These are phyloP conservation scores for Campylomormyrus numenius DNA, from an alignment of 2,113 vertebrate genomes.

Conservation along the genomic window DNA sequence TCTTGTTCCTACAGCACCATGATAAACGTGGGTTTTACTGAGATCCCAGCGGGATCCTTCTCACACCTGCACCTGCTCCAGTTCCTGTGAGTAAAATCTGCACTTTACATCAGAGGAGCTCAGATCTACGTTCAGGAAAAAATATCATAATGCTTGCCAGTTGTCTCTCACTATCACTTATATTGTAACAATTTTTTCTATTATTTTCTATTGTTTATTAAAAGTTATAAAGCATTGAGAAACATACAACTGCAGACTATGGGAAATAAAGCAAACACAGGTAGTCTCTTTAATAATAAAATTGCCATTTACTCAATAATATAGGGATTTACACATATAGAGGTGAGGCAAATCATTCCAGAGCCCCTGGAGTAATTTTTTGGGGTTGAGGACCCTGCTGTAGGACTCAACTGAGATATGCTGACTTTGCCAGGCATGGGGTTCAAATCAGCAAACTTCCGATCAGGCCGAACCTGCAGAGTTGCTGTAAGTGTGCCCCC, in stretches of 20 bases:
- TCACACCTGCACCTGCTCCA: slow-evolving; percentile 12
- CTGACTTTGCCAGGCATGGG: not conserved
- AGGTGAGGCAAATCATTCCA: not conserved
- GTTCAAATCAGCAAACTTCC: not conserved
- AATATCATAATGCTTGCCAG: not conserved
- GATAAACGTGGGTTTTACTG: slow-evolving; percentile 4
- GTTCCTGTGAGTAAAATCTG: slow-evolving; percentile 11
- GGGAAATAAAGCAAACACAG: not conserved
- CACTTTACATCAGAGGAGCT: not conserved
- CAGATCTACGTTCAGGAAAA: not conserved
- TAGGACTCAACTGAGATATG: not conserved
- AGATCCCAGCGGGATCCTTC: slow-evolving; percentile 5
- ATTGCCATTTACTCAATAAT: not conserved
- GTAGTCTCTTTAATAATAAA: not conserved
- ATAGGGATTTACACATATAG: not conserved
- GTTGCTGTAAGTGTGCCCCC: not conserved
- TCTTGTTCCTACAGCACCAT: not conserved
- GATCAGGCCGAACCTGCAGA: not conserved
- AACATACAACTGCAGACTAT: not conserved
- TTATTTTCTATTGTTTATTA: not conserved
- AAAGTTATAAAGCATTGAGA: not conserved
- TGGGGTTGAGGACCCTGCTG: not conserved
- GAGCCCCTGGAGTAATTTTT: not conserved
- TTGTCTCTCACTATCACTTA: not conserved
- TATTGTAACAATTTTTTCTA: not conserved